Base-by-base conservation (phyloP, 30 jellyfish, hydroid and myxozoan genomes). In the Hydractinia echinata region DNA sequence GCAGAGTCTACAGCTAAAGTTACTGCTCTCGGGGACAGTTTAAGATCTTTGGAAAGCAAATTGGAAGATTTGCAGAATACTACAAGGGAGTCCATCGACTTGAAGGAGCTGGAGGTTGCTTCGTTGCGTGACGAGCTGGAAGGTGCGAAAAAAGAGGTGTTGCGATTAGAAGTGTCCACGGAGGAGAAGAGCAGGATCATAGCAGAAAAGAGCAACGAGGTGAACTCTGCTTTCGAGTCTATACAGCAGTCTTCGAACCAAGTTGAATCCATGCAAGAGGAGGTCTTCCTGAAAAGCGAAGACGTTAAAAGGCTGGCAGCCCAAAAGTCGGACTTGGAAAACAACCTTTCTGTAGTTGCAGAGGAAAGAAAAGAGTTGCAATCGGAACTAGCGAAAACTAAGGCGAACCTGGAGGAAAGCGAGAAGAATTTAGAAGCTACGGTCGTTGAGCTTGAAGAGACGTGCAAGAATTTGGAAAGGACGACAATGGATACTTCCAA, bases 161-260 rank as follows among this genome's bases (percentile, higher is more conserved):
- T 58, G 16, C 15, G 69, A 58, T 18, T 58, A 16, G 69, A 58
- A 58, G 69, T 58, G 15, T 13, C 15, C 1, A 3, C 69, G 15
- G 69, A 58, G 19, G 69, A 58, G 69, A 11, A 13, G 15, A 16
- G 16, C 15, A 16, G 69, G 16, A 58, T 58, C 69, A 58, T 58
- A 0, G 69, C 69, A 58, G 69, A 58, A 16, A 58, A 58, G 19
- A 58, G 69, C 69, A 58, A 58, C 69, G 69, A 58, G 19, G 69
- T 58, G 16, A 58, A 58, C 19, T 58, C 69, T 58, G 69, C 69
- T 58, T 58, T 58, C 19, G 69, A 58, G 15, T 58, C 69, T 58
- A 13, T 58, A 11, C 18, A 58, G 19, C 69, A 58, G 19, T 58
- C 69, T 58, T 13, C 18, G 16, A 58, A 58, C 18, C 15, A 58